Evolutionary conservation across 2,888 invertebrate genomes (phyloP), one percentile per base, ranked within the genome.

Genomic region (Neoaliturus tenellus): DNA sequence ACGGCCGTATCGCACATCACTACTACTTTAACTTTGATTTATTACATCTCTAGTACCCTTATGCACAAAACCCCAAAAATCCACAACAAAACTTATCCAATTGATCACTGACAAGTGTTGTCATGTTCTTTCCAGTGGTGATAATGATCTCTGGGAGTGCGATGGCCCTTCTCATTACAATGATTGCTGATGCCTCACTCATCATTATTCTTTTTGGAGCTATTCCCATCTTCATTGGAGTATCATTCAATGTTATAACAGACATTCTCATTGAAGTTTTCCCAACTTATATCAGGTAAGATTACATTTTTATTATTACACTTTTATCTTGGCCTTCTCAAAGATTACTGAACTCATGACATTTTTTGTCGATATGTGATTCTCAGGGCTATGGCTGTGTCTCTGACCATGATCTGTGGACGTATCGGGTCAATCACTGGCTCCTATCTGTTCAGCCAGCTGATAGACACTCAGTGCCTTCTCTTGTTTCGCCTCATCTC

Each of bases 241-340:
- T 55, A 5, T 28, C 33, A 48, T 78, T 20, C 55, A 78, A 78
- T 55, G 55, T 78, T 14, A 51, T 78, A 25, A 33, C 78, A 23
- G 31, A 28, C 31, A 55, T 78, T 20, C 4, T 55, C 31, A 35
- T 78, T 55, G 78, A 78, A 33, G n/a, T 78, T 31, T 78, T 78
- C 55, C 78, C 78, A 51, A 78, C 78, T 33, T 78, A 78, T 33
- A 78, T 78, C 51, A 78, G 78, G 78, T 78, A 17, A 55, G 55
- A n/a, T 44, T 44, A 44, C 17, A 12, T 44, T 8, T 14, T 44
- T 44, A 2, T 44, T 44, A 14, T 17, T 44, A 39, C 17, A 12
- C 12, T 17, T 4, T 44, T 44, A 14, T 44, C 12, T n/a, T 44
- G 17, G 17, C 44, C 35, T 35, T 35, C 10, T 10, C 35, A 35